Evolutionary conservation across 2,113 vertebrate species (phyloP).

Genomic region (Aphyosemion australe): DNA sequence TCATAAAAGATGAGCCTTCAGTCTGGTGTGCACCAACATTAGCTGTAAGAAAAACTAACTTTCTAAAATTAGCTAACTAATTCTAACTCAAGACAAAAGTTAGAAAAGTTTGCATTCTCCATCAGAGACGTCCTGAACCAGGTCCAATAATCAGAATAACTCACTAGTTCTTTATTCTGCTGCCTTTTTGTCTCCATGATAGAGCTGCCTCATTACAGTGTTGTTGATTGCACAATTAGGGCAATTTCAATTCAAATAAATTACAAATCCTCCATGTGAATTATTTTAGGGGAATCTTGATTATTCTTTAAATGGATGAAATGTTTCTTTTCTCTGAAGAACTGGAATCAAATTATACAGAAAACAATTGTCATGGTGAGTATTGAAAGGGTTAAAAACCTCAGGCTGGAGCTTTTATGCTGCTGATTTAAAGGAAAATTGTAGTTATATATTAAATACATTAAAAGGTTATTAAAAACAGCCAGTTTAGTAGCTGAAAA

Average conservation of each 20-base stretch:
- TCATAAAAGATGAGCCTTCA: no score
- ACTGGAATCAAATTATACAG: background rate
- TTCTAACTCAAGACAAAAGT: no score
- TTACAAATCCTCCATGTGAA: constrained; percentile 20
- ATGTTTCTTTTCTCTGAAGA: background rate
- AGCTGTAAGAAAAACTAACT: no score
- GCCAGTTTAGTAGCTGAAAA: background rate
- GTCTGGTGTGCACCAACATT: no score
- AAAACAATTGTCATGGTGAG: background rate
- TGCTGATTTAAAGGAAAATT: no score
- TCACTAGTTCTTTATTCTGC: background rate
- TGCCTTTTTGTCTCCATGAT: background rate
- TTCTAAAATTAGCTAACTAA: no score
- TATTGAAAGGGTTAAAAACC: background rate
- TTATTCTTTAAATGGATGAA: background rate
- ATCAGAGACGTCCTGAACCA: no score
- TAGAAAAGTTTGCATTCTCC: no score
- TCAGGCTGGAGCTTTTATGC: no score
- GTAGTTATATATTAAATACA: no score
- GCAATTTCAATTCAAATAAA: constrained; percentile 27
- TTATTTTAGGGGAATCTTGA: background rate
- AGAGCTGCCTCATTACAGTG: constrained; percentile 1
- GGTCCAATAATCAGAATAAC: no score
- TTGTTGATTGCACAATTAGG: constrained; percentile 23
- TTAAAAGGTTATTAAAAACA: no score